phyloP scores from a whole-genome alignment of 1,140 invertebrate species.

The Monochamus saltuarius region DNA sequence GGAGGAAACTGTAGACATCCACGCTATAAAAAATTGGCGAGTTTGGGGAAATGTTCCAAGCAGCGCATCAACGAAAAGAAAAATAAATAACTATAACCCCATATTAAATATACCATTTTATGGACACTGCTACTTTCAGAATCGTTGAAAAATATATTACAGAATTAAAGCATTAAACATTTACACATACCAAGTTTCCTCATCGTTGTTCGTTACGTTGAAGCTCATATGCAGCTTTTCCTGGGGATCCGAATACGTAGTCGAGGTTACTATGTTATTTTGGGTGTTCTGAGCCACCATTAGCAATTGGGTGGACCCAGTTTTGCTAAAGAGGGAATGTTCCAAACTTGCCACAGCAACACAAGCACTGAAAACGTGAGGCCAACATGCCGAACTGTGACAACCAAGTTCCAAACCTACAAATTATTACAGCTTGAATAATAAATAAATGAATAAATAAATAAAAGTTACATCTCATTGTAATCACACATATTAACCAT shows the following conservation, averaged over 20 bases:
- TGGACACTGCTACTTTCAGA: neutral
- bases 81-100: neutral
- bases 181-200: constrained; percentile 70
- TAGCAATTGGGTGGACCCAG: constrained; percentile 53
- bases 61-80: neutral
- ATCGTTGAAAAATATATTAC: too few species aligned
- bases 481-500: neutral
- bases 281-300: constrained; percentile 56
- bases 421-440: constrained; percentile 47
- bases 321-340: constrained; percentile 79
- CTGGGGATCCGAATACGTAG: constrained; percentile 43
- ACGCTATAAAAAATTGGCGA: constrained; percentile 58
- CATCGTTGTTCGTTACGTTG: constrained; percentile 57
- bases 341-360: constrained; percentile 89
- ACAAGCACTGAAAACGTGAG: constrained; percentile 87
- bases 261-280: constrained; percentile 48
- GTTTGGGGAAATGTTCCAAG: too few species aligned
- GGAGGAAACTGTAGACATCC: constrained; percentile 80
- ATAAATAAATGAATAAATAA: too few species aligned
- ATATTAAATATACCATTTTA: neutral
- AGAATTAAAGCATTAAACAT: neutral
- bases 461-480: neutral
- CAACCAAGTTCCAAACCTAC: constrained; percentile 86
- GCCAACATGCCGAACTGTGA: constrained; percentile 89
- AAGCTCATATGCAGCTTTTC: constrained; percentile 56